Conservation (phyloP, 2,797 vertebrate genomes). For the Peromyscus attwateri region DNA sequence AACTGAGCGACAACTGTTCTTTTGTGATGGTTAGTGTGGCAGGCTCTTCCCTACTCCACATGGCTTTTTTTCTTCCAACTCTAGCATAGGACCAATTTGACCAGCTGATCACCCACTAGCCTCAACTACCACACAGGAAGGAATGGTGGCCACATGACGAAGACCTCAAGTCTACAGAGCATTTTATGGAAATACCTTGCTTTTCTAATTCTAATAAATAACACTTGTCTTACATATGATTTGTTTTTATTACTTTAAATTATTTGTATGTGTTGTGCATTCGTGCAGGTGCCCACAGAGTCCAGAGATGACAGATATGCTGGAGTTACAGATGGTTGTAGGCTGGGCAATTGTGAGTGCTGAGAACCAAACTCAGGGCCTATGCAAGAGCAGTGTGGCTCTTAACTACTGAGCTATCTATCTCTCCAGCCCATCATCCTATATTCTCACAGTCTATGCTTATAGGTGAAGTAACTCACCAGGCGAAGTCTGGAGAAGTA, state of each 20-base stretch:
- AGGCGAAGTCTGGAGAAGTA: neutral
- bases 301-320: neutral
- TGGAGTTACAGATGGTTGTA: neutral
- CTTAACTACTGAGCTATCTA: neutral
- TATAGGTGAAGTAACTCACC: neutral
- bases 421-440: neutral
- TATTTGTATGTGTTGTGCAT: neutral
- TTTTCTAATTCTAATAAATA: neutral
- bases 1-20: neutral
- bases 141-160: neutral
- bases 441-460: neutral
- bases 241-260: neutral
- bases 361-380: neutral
- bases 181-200: neutral
- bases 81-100: neutral
- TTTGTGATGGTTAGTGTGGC: too few relatives aligned
- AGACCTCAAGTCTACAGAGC: neutral
- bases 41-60: neutral
- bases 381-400: neutral
- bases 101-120: neutral
- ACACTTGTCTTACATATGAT: neutral
- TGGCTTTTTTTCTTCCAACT: neutral
- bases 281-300: neutral
- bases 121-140: neutral
- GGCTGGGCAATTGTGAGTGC: neutral